Base-by-base conservation (phyloP, 2,113 vertebrate species). In the Oenanthe melanoleuca region DNA sequence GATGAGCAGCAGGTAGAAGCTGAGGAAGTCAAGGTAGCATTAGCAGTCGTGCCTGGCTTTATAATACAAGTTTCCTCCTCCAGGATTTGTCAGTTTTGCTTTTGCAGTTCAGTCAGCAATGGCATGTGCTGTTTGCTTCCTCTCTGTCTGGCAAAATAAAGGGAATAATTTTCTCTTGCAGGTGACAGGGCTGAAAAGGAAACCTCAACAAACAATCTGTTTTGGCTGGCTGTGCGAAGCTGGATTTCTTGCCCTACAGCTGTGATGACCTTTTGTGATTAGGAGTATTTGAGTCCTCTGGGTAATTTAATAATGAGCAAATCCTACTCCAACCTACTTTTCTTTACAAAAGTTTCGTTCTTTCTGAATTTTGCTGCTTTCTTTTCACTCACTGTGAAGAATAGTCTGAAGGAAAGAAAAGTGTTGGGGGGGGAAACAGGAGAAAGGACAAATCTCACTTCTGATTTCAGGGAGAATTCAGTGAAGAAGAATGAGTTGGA, bases 31-130 rank as follows among this genome's bases (percentile, higher is more conserved):
- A 93, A 92, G 59, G 82, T 12, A 86, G 59, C 18, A 14, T 88
- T 84, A 89, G 88, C 72, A 88, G 47, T 18, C 12, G 4, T 86
- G 72, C 57, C 52, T 95, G 73, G 86, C 89, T 97, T 96, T 95
- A 53, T 92, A 92, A 89, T 64, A 87, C 72, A 52, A 88, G 75
- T 20, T 93, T 96, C 83, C 52, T 97, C 91, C 94, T 96, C 45
- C 40, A 95, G 94, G 95, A 98, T 97, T 97, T 98, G 95, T 96
- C 97, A 92, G n/a, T 95, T 97, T 95, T 97, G 90, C 97, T 97
- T 96, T 94, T 97, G 93, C 86, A 96, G 83, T 95, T 97, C 97
- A 96, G 94, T 96, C 96, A 93, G 89, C 65, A 93, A 63, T 96
- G 93, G 72, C 70, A 73, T 81, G 87, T 96, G 91, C 86, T 93